A percentile compares a stretch with the other conserved stretches of the same genome.
These are phyloP conservation scores for Enoplosus armatus DNA, from an alignment of 2,797 vertebrate genomes.

Conservation along the genomic window DNA sequence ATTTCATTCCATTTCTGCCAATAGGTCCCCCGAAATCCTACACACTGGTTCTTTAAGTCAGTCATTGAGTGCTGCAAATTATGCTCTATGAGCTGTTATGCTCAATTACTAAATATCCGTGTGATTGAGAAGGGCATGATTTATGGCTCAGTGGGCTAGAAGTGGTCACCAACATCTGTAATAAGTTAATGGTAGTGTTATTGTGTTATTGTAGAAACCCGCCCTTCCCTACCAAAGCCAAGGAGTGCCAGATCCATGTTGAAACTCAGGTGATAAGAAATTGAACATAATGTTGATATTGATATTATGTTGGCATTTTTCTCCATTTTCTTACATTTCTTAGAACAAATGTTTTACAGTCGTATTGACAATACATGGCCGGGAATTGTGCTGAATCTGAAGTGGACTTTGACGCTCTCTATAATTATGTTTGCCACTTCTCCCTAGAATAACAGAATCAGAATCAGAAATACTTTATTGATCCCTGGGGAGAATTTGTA, in stretches of 20 bases:
- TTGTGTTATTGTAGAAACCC: too few species aligned
- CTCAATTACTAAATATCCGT: not conserved
- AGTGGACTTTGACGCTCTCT: constrained; percentile 4
- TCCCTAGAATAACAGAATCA: constrained; percentile 6
- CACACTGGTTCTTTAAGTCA: too few species aligned
- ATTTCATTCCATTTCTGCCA: too few species aligned
- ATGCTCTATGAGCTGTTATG: not conserved
- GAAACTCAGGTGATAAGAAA: not conserved
- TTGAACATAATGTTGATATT: too few species aligned
- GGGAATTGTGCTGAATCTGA: not conserved
- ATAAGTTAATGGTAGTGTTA: constrained; percentile 1
- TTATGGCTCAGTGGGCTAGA: not conserved
- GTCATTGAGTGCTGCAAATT: not conserved
- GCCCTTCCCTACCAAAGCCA: constrained; percentile 2
- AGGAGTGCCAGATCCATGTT: not conserved
- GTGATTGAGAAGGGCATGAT: not conserved
- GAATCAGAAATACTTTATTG: too few species aligned
- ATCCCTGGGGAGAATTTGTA: too few species aligned
- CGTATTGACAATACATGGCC: not conserved
- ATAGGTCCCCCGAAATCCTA: too few species aligned
- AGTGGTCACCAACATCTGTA: not conserved
- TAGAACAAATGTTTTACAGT: not conserved
- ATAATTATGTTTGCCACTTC: not conserved
- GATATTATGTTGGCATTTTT: too few species aligned
- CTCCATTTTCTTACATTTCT: not conserved